A percentile compares a stretch with the other conserved stretches of the same genome.
Conservation (phyloP, 2,888 invertebrate species). For the Troglohyphantes excavatus region DNA sequence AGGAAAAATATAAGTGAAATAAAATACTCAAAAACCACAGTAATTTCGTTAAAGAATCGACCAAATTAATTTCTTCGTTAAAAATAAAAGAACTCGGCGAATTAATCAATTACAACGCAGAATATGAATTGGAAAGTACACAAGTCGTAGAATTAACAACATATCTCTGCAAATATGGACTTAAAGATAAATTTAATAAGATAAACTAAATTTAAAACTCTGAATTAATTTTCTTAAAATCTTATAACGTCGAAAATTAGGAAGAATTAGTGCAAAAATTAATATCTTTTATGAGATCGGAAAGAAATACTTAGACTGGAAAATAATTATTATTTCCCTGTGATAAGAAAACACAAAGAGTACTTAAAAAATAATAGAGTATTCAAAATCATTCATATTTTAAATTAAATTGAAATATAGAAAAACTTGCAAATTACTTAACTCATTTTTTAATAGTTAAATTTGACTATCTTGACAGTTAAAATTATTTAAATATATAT, state of each 20-base stretch:
- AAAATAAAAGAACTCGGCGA: neutral
- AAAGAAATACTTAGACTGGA: too few relatives aligned
- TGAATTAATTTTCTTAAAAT: neutral
- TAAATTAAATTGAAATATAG: too few relatives aligned
- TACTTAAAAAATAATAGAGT: too few relatives aligned
- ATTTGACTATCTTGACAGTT: too few relatives aligned
- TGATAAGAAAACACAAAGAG: too few relatives aligned
- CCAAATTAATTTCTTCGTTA: neutral
- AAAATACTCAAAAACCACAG: neutral
- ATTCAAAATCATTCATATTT: too few relatives aligned
- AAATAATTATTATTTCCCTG: neutral
- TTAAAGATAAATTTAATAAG: constrained; percentile 4
- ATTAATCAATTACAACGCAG: neutral
- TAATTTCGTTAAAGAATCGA: neutral
- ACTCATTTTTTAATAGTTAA: too few relatives aligned
- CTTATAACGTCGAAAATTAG: too few relatives aligned
- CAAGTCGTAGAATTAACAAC: neutral
- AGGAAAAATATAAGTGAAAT: neutral
- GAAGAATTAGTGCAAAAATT: too few relatives aligned
- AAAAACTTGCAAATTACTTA: too few relatives aligned
- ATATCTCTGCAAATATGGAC: neutral
- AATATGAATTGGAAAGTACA: neutral
- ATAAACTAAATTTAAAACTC: neutral
- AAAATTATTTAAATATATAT: too few relatives aligned
- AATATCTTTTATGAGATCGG: too few relatives aligned